These are phyloP conservation scores for Crossocerus cetratus DNA, from an alignment of 2,888 invertebrate species.

Conservation along the genomic window DNA sequence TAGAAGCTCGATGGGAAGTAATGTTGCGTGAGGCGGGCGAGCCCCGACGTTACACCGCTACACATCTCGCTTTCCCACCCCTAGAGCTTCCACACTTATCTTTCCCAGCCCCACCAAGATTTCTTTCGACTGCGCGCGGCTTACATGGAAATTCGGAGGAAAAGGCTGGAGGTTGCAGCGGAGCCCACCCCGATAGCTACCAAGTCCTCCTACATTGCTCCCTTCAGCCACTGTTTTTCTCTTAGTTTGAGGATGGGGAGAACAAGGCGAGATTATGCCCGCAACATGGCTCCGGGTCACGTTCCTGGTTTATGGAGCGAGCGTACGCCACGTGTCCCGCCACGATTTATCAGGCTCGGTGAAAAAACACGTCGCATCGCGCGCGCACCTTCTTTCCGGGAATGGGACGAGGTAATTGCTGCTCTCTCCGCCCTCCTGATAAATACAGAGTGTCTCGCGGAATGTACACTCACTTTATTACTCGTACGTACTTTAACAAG, in stretches of 20 bases:
- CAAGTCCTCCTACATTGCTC: constrained; percentile 22
- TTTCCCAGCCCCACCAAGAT: background rate
- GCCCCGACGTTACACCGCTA: too few relatives aligned
- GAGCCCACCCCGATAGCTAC: constrained; percentile 8
- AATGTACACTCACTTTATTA: too few relatives aligned
- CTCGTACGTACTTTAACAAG: too few relatives aligned
- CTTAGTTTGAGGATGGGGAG: too few relatives aligned
- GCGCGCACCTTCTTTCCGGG: background rate
- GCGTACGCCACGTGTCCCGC: constrained; percentile 21
- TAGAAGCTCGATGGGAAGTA: constrained; percentile 33
- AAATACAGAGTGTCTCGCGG: too few relatives aligned
- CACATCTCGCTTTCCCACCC: background rate
- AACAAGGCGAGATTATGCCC: constrained; percentile 38
- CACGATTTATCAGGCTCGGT: constrained; percentile 35
- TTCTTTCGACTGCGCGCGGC: background rate
- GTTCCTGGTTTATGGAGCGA: constrained; percentile 44
- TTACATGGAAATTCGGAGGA: constrained; percentile 44
- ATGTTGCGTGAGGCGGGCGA: constrained; percentile 46
- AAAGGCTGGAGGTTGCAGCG: constrained; percentile 16
- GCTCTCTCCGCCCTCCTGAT: background rate
- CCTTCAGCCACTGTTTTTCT: background rate
- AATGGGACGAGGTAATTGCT: constrained; percentile 33
- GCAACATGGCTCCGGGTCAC: constrained; percentile 35
- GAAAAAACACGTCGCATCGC: constrained; percentile 3
- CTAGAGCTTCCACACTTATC: background rate